Conservation (phyloP, 2,797 vertebrate species). For the Halcyon leucocephala region DNA sequence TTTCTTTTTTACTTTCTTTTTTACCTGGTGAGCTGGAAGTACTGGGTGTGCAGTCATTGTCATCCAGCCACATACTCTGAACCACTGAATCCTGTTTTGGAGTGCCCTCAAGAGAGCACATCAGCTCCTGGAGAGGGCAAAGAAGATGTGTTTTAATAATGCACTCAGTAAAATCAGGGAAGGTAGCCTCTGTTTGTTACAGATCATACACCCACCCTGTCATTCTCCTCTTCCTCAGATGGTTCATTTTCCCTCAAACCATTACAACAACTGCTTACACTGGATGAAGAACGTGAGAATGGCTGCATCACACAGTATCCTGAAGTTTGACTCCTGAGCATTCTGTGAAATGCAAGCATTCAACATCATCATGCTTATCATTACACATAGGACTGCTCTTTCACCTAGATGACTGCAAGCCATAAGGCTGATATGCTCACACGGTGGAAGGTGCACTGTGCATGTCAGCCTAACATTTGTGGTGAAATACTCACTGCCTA, state of each 20-base stretch:
- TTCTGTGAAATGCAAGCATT: slow-evolving; percentile 63
- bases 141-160: slow-evolving; percentile 27
- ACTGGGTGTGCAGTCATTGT: slow-evolving; percentile 68
- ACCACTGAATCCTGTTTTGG: slow-evolving; percentile 61
- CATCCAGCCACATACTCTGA: slow-evolving; percentile 69
- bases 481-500: not conserved
- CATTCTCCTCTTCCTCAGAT: slow-evolving; percentile 69
- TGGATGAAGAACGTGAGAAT: slow-evolving; percentile 71
- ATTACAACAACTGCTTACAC: slow-evolving; percentile 77
- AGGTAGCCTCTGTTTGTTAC: not conserved
- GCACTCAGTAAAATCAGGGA: slow-evolving; percentile 8
- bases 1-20: not conserved
- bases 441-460: not conserved
- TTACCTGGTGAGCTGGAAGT: slow-evolving; percentile 71
- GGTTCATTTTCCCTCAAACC: slow-evolving; percentile 71
- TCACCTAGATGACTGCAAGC: not conserved
- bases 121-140: slow-evolving; percentile 70
- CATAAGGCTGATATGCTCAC: not conserved
- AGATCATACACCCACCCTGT: slow-evolving; percentile 60
- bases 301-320: slow-evolving; percentile 71
- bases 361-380: slow-evolving; percentile 24
- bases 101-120: slow-evolving; percentile 59
- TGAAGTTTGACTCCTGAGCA: slow-evolving; percentile 57
- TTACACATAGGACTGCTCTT: not conserved
- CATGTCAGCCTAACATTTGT: not conserved